Percentiles rank a stretch among this genome's conserved stretches.
Evolutionary conservation across 2,113 vertebrate species (phyloP).

Genomic region (Puma concolor): DNA sequence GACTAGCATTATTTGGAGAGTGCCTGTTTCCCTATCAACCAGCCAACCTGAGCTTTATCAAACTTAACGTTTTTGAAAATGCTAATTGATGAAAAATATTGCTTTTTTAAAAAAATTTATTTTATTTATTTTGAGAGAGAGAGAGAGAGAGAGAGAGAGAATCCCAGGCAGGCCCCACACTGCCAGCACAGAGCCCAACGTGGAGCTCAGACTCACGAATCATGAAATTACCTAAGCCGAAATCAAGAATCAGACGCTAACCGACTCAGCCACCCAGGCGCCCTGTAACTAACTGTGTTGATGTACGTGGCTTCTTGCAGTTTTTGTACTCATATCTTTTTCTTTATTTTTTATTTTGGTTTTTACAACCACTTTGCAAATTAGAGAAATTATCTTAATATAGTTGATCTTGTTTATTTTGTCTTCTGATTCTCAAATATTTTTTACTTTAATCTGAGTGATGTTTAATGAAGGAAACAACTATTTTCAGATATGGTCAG

Average conservation of each 20-base stretch:
- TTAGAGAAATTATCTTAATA: background rate
- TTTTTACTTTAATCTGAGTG: background rate
- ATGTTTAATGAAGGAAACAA: background rate
- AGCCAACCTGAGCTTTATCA: background rate
- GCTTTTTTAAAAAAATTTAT: background rate
- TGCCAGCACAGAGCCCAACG: too few species aligned
- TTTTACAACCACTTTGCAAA: constrained; percentile 12
- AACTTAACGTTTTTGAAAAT: background rate
- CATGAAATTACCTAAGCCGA: too few species aligned
- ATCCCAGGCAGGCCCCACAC: too few species aligned
- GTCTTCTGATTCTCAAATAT: background rate
- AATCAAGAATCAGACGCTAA: too few species aligned
- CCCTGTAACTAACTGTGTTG: background rate
- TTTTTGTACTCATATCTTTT: background rate
- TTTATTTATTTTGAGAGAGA: too few species aligned
- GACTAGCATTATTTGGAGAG: background rate
- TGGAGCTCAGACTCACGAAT: too few species aligned
- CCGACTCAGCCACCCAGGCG: too few species aligned
- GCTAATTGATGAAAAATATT: background rate
- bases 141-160: too few species aligned
- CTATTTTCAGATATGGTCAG: background rate
- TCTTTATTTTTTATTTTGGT: background rate
- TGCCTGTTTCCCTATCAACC: background rate
- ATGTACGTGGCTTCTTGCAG: background rate
- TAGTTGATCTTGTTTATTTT: background rate